Base-by-base conservation (phyloP, 37 sponge, comb jelly and placozoan species). In the Agelas oroides region DNA sequence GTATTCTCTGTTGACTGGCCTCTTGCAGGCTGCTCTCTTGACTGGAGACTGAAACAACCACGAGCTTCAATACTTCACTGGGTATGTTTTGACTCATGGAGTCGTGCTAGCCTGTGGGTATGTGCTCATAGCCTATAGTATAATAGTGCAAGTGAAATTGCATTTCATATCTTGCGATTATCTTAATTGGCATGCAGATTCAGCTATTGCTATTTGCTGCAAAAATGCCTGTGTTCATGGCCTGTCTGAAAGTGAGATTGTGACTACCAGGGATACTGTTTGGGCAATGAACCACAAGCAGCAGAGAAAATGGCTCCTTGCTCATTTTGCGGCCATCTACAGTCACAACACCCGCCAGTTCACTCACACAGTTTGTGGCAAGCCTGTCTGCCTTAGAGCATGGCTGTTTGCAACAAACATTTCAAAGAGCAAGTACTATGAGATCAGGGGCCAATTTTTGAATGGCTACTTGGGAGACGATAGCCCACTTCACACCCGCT, bases 211-310 rank as follows among this genome's bases (percentile, higher is more conserved):
- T 61, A 3, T 61, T 61, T 71, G 40, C 40, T 39, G 40, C 30
- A 21, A 14, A 38, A 39, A 14, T 75, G 75, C 31, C 27, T 75
- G 75, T 55, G 11, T 75, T 13, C 40, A 54, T 8, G 16, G 27
- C 52, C 34, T 75, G 20, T 31, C 75, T 75, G n/a, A 55, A 53
- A 55, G n/a, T 34, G 75, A 25, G 14, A 13, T 75, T 25, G 55
- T 34, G 18, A 75, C 34, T 53, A 55, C 23, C 23, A 8, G 56
- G 21, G 25, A 5, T 27, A 56, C 17, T 54, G 75, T 75, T 27
- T 75, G 76, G 32, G 58, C 76, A 8, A 76, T 76, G 76, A 59
- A 31, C 0, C 33, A 59, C 36, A 76, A 76, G 61, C 76, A 59
- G 59, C 76, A 76, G 59, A 46, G 53, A 27, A 55, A 24, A 27